Evolutionary conservation across 2,797 vertebrate genomes (phyloP).

Genomic region (Pipistrellus pygmaeus): DNA sequence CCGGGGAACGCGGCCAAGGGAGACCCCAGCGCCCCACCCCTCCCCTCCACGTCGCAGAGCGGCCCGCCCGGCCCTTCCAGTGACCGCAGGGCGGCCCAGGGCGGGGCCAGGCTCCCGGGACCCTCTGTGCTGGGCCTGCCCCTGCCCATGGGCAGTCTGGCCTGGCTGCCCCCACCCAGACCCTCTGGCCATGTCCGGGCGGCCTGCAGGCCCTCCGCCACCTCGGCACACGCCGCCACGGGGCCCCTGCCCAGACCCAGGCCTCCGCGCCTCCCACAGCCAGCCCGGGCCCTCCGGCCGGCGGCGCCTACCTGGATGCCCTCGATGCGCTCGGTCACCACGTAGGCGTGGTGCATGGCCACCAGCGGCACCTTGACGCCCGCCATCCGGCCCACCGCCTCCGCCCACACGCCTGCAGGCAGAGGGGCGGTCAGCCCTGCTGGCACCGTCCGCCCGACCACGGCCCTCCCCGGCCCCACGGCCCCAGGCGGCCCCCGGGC

Average conservation of each 20-base stretch:
- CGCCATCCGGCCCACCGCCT: constrained; percentile 93
- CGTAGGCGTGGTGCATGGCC: constrained; percentile 97
- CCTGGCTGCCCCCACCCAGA: neutral
- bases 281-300: accelerated
- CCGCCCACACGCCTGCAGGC: constrained; percentile 94
- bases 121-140: neutral
- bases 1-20: neutral
- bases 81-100: accelerated
- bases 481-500: too few relatives aligned
- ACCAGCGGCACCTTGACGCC: constrained; percentile 95
- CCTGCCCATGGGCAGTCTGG: accelerated
- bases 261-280: accelerated
- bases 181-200: neutral
- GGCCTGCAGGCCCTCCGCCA: neutral
- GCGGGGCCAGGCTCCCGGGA: accelerated
- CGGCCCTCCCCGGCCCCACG: too few relatives aligned
- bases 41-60: accelerated
- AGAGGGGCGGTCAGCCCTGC: neutral
- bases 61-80: neutral
- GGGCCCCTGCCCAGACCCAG: neutral
- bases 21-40: neutral
- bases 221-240: neutral
- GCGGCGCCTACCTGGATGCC: constrained; percentile 94
- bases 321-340: constrained; percentile 97
- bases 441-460: too few relatives aligned